phyloP scores from a whole-genome alignment of 2,797 vertebrate species.

The Halcyon smyrnensis region DNA sequence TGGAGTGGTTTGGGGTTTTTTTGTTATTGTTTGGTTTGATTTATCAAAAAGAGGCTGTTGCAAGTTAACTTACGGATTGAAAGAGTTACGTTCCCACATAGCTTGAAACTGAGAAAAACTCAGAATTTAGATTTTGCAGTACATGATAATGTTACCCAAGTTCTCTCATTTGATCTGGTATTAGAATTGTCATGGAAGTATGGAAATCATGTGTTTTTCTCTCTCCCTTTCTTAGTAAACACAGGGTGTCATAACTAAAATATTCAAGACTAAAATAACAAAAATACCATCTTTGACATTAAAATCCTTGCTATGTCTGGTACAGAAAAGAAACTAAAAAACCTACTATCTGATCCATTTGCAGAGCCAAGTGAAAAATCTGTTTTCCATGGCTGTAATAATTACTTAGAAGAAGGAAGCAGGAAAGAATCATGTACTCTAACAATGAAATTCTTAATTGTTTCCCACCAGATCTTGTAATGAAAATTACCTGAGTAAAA shows the following conservation, averaged over 20 bases:
- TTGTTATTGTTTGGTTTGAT: fast-evolving
- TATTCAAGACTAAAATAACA: not conserved
- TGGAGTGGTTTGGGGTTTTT: fast-evolving
- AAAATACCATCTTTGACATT: not conserved
- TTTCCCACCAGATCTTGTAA: not conserved
- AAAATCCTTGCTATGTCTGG: not conserved
- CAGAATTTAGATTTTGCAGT: not conserved
- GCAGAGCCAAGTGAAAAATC: not conserved
- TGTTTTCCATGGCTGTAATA: not conserved
- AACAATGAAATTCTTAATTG: not conserved
- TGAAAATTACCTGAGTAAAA: not conserved
- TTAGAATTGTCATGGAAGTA: not conserved
- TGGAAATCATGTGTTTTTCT: not conserved
- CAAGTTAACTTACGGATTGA: not conserved
- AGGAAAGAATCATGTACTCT: not conserved
- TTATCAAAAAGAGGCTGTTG: not conserved
- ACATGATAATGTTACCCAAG: not conserved
- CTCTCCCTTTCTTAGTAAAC: not conserved
- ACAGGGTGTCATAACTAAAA: not conserved
- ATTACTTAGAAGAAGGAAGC: not conserved
- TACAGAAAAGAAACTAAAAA: not conserved
- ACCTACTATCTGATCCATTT: not conserved
- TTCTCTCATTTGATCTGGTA: not conserved
- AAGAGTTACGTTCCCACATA: not conserved
- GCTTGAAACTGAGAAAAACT: not conserved